Percentiles rank a stretch among this genome's conserved stretches.
phyloP scores from a whole-genome alignment of 1,140 invertebrate genomes.

The Apis cerana region DNA sequence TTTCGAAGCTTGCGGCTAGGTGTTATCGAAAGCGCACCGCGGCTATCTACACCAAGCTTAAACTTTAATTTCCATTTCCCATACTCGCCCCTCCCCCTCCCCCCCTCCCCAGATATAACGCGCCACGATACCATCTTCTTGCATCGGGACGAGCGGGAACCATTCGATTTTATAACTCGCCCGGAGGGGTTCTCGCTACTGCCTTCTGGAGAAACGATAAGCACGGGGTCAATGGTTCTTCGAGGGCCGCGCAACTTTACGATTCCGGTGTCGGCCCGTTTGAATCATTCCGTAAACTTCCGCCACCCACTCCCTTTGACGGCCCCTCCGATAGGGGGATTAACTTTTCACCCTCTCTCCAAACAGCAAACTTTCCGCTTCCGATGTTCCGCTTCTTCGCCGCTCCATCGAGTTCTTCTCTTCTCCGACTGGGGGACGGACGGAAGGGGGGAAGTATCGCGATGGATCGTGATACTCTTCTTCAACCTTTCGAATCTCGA shows the following conservation, averaged over 20 bases:
- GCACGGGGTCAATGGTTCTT: constrained; percentile 49
- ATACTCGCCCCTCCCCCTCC: constrained; percentile 9
- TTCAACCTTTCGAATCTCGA: background rate
- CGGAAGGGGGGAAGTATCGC: background rate
- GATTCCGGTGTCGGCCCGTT: constrained; percentile 39
- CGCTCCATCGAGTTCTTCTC: constrained; percentile 1
- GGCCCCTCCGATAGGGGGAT: constrained; percentile 26
- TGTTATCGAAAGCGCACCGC: constrained; percentile 8
- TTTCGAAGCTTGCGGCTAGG: constrained; percentile 23
- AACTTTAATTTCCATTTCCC: constrained; percentile 53
- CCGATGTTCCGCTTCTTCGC: constrained; percentile 4
- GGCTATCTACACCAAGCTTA: constrained; percentile 35
- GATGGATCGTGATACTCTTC: background rate
- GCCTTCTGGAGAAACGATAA: constrained; percentile 45
- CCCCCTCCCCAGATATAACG: background rate
- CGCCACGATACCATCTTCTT: constrained; percentile 34
- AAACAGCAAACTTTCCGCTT: constrained; percentile 18
- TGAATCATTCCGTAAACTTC: constrained; percentile 52
- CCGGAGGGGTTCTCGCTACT: constrained; percentile 16
- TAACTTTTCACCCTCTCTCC: constrained; percentile 37
- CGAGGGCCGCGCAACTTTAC: constrained; percentile 42
- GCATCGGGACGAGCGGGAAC: constrained; percentile 44
- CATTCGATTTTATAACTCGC: constrained; percentile 52
- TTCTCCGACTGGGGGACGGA: background rate
- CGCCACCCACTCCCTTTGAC: constrained; percentile 18